These are phyloP conservation scores for Cephus spinipes DNA, from an alignment of 2,888 invertebrate genomes.

Conservation along the genomic window DNA sequence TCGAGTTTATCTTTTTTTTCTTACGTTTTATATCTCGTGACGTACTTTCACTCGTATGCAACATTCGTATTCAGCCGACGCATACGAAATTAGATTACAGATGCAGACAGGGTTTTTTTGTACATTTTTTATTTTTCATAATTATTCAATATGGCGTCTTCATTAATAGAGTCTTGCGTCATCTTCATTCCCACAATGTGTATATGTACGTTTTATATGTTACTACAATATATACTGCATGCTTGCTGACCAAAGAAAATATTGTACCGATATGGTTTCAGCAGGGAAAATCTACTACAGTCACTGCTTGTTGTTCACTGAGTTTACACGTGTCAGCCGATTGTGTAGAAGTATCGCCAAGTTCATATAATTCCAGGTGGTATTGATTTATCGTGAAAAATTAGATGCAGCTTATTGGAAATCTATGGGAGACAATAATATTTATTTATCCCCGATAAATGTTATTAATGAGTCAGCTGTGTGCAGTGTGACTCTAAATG, in stretches of 20 bases:
- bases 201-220: no score
- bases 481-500: neutral
- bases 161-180: neutral
- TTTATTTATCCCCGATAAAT: conserved; percentile 15
- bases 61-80: neutral
- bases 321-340: no score
- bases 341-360: neutral
- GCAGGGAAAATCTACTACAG: neutral
- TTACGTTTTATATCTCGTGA: neutral
- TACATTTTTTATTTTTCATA: neutral
- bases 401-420: neutral
- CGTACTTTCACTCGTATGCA: neutral
- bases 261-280: neutral
- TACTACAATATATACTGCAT: neutral
- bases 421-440: neutral
- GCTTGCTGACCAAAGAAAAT: neutral
- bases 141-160: neutral
- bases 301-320: neutral
- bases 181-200: neutral
- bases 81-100: neutral
- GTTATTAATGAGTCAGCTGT: conserved; percentile 8
- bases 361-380: neutral
- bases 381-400: no score
- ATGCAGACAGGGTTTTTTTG: neutral
- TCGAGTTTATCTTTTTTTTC: neutral